phyloP scores from a whole-genome alignment of 2,113 vertebrate species.

The Phasianus colchicus region DNA sequence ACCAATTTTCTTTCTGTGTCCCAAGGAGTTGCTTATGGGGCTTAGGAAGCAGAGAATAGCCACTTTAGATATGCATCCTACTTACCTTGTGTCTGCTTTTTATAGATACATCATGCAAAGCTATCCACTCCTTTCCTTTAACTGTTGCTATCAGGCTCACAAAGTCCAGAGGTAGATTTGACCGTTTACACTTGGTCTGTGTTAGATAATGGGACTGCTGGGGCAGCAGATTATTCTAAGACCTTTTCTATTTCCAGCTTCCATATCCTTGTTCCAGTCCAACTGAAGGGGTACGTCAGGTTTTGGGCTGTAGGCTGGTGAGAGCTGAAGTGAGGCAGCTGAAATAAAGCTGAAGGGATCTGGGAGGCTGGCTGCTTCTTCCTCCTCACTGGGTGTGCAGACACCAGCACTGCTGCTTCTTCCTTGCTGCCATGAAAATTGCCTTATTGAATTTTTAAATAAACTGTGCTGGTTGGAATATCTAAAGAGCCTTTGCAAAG shows the following conservation, averaged over 20 bases:
- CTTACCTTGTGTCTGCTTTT: not conserved
- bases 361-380: not conserved
- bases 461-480: slow-evolving; percentile 75
- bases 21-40: not conserved
- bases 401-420: slow-evolving; percentile 6
- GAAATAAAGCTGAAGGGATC: not conserved
- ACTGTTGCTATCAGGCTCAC: not conserved
- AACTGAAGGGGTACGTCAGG: not conserved
- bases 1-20: not conserved
- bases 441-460: slow-evolving; percentile 81
- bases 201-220: not conserved
- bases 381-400: slow-evolving; percentile 9
- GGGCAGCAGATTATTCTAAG: not conserved
- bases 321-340: not conserved
- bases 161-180: not conserved
- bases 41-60: not conserved
- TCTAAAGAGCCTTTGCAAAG: slow-evolving; percentile 70
- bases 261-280: not conserved
- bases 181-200: not conserved
- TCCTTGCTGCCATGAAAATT: slow-evolving; percentile 74
- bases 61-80: not conserved
- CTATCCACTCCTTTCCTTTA: not conserved
- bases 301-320: not conserved
- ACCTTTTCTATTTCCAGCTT: not conserved
- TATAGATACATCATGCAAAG: not conserved